phyloP scores from a whole-genome alignment of 2,113 vertebrate genomes.

The Clinocottus analis region DNA sequence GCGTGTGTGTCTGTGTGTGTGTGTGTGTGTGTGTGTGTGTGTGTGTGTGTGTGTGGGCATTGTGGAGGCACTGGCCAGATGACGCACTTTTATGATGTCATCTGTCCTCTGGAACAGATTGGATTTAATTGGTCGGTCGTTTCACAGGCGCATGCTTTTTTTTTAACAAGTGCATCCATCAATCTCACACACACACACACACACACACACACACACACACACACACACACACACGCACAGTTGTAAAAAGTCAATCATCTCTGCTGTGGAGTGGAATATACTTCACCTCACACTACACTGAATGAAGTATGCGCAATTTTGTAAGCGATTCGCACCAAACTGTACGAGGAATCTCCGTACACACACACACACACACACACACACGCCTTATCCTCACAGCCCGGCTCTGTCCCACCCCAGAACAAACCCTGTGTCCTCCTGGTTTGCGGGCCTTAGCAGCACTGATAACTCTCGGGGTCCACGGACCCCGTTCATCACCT shows the following conservation, averaged over 20 bases:
- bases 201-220: slow-evolving; percentile 5
- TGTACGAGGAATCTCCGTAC: slow-evolving; percentile 26
- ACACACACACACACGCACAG: slow-evolving; percentile 11
- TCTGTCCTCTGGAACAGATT: slow-evolving; percentile 72
- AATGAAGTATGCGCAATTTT: slow-evolving; percentile 28
- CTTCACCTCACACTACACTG: slow-evolving; percentile 24
- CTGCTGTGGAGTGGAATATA: slow-evolving; percentile 31
- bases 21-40: not conserved
- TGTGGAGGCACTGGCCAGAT: slow-evolving; percentile 15
- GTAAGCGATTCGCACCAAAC: slow-evolving; percentile 50
- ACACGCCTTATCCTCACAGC: slow-evolving; percentile 27
- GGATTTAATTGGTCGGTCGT: slow-evolving; percentile 71
- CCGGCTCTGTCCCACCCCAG: slow-evolving; percentile 39
- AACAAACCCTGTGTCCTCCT: slow-evolving; percentile 45
- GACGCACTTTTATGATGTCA: slow-evolving; percentile 70
- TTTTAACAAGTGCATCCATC: slow-evolving; percentile 68
- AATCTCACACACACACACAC: slow-evolving; percentile 21
- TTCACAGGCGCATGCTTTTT: slow-evolving; percentile 60
- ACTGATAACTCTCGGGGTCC: slow-evolving; percentile 55
- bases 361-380: too few relatives aligned
- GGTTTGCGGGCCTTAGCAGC: slow-evolving; percentile 44
- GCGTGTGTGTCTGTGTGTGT: not conserved
- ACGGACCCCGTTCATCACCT: slow-evolving; percentile 48
- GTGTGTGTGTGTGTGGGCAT: not conserved
- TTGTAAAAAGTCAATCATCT: slow-evolving; percentile 59